phyloP scores from a whole-genome alignment of 2,797 vertebrate species.

The Acrocephalus scirpaceus region DNA sequence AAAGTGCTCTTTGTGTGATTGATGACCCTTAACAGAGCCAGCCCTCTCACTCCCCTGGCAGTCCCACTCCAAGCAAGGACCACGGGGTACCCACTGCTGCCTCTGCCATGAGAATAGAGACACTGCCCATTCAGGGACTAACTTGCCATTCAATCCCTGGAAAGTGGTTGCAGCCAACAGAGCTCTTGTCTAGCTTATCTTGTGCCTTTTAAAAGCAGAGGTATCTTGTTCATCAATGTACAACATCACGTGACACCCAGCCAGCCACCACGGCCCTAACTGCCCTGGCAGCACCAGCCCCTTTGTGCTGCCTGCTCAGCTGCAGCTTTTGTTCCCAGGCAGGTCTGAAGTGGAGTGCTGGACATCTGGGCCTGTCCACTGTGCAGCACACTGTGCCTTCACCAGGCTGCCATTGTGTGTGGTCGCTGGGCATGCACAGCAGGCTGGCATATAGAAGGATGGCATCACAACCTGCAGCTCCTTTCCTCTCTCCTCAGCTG shows the following conservation, averaged over 20 bases:
- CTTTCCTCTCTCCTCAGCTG: neutral
- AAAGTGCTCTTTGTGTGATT: conserved; percentile 78
- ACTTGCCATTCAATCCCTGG: conserved; percentile 4
- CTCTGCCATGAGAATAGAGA: neutral
- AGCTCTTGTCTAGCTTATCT: neutral
- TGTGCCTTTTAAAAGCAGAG: neutral
- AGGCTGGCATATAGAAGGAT: neutral
- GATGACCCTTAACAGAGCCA: conserved; percentile 77
- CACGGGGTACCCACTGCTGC: neutral
- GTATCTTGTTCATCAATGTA: neutral
- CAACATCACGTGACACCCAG: neutral
- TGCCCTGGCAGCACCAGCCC: neutral
- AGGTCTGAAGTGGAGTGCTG: neutral
- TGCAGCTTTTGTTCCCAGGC: neutral
- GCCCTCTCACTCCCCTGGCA: conserved; percentile 28
- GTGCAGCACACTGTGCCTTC: accelerated
- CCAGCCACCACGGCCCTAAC: neutral
- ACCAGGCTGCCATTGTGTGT: neutral
- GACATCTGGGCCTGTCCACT: neutral
- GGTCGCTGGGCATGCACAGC: accelerated
- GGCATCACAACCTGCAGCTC: neutral
- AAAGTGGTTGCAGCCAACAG: neutral
- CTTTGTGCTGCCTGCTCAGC: conserved; percentile 15
- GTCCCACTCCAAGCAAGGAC: conserved; percentile 15
- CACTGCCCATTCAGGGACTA: conserved; percentile 21